A percentile compares a stretch with the other conserved stretches of the same genome.
Conservation (phyloP, 2,888 invertebrate species). For the Cosmopolites sordidus region DNA sequence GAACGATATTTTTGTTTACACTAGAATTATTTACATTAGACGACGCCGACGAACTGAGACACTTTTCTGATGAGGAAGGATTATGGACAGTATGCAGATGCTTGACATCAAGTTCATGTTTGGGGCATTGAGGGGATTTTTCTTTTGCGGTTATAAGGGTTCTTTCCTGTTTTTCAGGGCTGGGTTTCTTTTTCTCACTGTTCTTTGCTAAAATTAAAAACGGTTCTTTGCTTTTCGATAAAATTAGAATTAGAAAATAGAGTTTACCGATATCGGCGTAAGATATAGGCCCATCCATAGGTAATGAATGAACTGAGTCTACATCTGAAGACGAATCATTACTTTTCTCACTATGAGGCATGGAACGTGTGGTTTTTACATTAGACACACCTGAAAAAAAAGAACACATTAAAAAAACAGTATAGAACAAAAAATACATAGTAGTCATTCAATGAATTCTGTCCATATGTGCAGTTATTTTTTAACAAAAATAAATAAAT, state of each 20-base stretch:
- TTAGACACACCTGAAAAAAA: constrained; percentile 17
- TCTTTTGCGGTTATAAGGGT: constrained; percentile 32
- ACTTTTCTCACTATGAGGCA: constrained; percentile 79
- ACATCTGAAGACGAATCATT: constrained; percentile 77
- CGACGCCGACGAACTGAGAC: background rate
- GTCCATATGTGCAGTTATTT: too few species aligned
- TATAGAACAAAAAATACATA: too few species aligned
- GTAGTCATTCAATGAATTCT: too few species aligned
- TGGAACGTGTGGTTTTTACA: constrained; percentile 65
- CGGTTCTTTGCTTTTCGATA: background rate
- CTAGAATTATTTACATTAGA: constrained; percentile 8
- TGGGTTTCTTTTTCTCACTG: constrained; percentile 37
- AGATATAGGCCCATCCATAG: constrained; percentile 58
- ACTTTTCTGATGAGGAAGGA: constrained; percentile 7
- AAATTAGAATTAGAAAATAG: background rate
- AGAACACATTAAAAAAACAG: too few species aligned
- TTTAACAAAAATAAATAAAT: too few species aligned
- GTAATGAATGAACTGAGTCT: constrained; percentile 82
- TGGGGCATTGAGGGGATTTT: constrained; percentile 20
- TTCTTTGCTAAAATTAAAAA: constrained; percentile 52
- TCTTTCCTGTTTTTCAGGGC: constrained; percentile 32
- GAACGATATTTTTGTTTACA: constrained; percentile 25
- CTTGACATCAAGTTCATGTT: background rate
- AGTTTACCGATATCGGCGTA: constrained; percentile 68
- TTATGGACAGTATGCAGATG: background rate